Evolutionary conservation across 2,113 vertebrate species (phyloP).

Genomic region (Paradoxurus hermaphroditus): DNA sequence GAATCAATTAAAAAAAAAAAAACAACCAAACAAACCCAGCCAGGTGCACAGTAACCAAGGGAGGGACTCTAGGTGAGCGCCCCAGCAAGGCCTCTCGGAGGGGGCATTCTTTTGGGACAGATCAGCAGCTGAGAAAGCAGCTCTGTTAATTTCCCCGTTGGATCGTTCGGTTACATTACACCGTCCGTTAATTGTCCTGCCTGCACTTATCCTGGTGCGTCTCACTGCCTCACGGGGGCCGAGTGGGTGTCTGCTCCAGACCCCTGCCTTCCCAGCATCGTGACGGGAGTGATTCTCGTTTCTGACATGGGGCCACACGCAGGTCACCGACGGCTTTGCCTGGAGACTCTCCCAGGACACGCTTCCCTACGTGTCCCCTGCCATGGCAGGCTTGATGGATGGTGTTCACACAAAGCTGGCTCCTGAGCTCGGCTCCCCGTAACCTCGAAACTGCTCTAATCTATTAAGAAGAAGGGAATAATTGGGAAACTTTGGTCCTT

Average conservation of each 20-base stretch:
- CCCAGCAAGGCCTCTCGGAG: neutral
- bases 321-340: neutral
- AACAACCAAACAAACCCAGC: too few relatives aligned
- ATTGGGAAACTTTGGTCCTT: neutral
- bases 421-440: neutral
- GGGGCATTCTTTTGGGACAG: neutral
- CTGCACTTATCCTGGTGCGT: accelerated
- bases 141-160: neutral
- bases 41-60: neutral
- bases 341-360: neutral
- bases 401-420: neutral
- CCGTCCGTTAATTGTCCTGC: neutral
- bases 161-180: neutral
- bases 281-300: neutral
- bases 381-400: neutral
- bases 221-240: neutral
- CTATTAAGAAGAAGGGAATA: neutral
- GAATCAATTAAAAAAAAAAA: neutral
- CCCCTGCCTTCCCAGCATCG: neutral
- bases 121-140: neutral
- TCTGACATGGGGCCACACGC: neutral
- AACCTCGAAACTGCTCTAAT: neutral
- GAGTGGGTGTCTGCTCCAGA: neutral
- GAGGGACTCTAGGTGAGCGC: neutral
- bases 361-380: neutral